Evolutionary conservation across 2,797 vertebrate species (phyloP), one percentile per base, ranked within the genome.

Genomic region (Todus mexicanus): DNA sequence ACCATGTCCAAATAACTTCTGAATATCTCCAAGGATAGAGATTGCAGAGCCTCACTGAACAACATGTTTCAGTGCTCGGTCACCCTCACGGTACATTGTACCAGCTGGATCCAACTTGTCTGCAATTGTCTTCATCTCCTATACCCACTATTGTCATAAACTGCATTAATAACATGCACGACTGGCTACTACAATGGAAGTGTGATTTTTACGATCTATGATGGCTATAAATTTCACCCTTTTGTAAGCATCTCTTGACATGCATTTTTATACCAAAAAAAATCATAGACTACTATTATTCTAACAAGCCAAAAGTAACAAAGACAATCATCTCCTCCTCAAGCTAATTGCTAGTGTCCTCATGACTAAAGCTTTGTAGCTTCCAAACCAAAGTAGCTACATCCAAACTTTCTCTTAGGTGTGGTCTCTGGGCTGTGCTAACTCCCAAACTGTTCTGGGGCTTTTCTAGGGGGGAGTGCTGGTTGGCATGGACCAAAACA

Each of bases 141-240:
- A 5, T 33, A 68, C 43, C 37, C 54, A 70, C 60, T 94, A 12
- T 53, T 92, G 87, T 80, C 43, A 89, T 63, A 73, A 90, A 71
- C n/a, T 75, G 53, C 59, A 23, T 89, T 91, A 95, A 95, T 88
- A 93, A 81, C 74, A 70, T 59, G 68, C 64, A 78, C 38, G 70
- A 45, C 66, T 92, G 63, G n/a, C 38, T 89, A 14, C 75, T 76
- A 48, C 48, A 85, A 23, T 64, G n/a, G 50, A 42, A 94, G n/a
- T n/a, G 13, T 60, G 42, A 59, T 47, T 87, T 91, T 92, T 82
- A 79, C 89, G 42, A 37, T 56, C 56, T 63, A 11, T 70, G 37
- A 37, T 56, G 37, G 53, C 33, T 83, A 64, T 92, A 74, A 93
- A 93, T 93, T 43, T 83, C 48, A 83, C 20, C 29, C 20, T 80